These are phyloP conservation scores for Spheniscus humboldti DNA, from an alignment of 2,797 vertebrate genomes.

Conservation along the genomic window DNA sequence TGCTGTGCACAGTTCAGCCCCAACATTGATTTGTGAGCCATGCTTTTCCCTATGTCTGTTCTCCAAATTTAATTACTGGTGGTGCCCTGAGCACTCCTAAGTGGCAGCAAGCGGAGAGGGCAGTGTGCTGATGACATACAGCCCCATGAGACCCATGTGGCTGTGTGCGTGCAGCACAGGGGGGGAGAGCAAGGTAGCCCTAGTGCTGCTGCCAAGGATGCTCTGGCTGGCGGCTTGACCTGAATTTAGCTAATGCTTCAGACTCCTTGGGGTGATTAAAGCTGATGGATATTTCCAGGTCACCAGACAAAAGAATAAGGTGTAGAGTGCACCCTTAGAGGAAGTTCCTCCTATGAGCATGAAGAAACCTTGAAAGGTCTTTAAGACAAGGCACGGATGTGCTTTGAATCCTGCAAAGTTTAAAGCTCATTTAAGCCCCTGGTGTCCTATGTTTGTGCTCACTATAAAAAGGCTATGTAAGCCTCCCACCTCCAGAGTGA, in stretches of 20 bases:
- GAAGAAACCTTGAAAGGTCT: neutral
- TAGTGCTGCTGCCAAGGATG: neutral
- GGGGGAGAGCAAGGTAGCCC: neutral
- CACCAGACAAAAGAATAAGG: neutral
- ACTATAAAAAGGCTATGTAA: neutral
- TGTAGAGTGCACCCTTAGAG: neutral
- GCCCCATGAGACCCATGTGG: neutral
- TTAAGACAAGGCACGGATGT: neutral
- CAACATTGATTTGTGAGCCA: neutral
- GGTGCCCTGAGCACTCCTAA: neutral
- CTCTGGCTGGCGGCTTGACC: neutral
- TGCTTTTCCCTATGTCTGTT: neutral
- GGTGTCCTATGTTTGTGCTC: neutral
- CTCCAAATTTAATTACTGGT: neutral
- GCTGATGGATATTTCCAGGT: neutral
- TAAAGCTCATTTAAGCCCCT: neutral
- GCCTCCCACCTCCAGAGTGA: neutral
- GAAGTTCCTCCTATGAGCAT: neutral
- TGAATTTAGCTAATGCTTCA: neutral
- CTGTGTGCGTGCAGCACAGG: neutral
- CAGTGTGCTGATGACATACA: neutral
- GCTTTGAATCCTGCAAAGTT: neutral
- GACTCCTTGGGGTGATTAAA: neutral
- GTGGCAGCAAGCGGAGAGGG: neutral
- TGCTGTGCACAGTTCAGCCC: neutral